Conservation (phyloP, 1,140 invertebrate species). For the Drosophila guanche region DNA sequence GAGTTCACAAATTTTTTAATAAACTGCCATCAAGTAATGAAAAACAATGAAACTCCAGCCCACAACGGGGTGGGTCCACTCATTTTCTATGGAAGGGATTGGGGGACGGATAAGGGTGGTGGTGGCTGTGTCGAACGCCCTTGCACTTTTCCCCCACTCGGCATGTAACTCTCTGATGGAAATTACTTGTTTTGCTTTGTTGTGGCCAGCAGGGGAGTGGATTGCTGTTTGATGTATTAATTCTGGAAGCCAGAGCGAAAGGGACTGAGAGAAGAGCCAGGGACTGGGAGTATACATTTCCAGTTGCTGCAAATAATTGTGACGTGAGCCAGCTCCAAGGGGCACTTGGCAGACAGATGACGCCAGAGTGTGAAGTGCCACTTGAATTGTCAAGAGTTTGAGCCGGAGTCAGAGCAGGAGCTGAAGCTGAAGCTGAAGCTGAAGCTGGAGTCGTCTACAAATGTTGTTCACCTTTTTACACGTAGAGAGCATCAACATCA, state of each 20-base stretch:
- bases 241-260: constrained; percentile 35
- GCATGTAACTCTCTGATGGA: constrained; percentile 29
- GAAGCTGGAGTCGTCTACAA: constrained; percentile 60
- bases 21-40: constrained; percentile 71
- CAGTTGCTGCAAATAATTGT: constrained; percentile 80
- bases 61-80: constrained; percentile 18
- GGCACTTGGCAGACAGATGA: constrained; percentile 71
- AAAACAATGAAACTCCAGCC: constrained; percentile 51
- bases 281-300: constrained; percentile 63
- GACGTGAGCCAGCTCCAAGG: constrained; percentile 70
- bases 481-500: constrained; percentile 77
- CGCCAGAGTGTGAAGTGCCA: constrained; percentile 63
- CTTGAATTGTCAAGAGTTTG: constrained; percentile 60
- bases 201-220: constrained; percentile 51
- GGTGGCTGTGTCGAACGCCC: constrained; percentile 35
- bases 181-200: constrained; percentile 70
- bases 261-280: constrained; percentile 4
- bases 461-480: constrained; percentile 80
- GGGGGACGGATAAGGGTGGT: neutral
- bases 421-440: constrained; percentile 16
- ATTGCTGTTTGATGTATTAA: constrained; percentile 66
- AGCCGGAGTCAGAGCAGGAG: constrained; percentile 26
- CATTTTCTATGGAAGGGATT: constrained; percentile 6
- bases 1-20: constrained; percentile 77
- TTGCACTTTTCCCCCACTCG: constrained; percentile 30